Percentiles rank a stretch among this genome's conserved stretches.
Conservation (phyloP, 1,140 invertebrate species). For the Aphelinus atriplicis region DNA sequence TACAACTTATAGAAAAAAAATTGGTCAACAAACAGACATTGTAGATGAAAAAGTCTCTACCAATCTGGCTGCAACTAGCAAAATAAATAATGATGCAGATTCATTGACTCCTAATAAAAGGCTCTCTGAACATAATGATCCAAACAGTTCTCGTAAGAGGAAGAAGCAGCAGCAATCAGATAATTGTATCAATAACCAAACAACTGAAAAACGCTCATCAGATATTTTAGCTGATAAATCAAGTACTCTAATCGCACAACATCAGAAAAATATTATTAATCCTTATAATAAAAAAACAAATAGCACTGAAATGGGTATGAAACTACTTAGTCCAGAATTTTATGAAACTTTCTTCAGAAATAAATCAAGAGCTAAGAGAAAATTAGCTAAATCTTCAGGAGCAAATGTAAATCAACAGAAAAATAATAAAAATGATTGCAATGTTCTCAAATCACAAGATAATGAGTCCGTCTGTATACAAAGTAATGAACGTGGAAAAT, state of each 20-base stretch:
- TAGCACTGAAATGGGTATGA: neutral
- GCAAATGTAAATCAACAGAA: constrained; percentile 17
- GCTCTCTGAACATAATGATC: neutral
- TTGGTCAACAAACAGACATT: neutral
- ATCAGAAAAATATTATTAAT: constrained; percentile 1
- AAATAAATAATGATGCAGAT: neutral
- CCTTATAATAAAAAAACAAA: neutral
- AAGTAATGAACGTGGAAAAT: constrained; percentile 3
- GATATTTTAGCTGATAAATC: neutral
- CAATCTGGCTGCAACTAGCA: neutral
- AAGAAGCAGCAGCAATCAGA: neutral
- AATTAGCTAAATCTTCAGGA: neutral
- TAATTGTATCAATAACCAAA: neutral
- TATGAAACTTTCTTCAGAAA: neutral
- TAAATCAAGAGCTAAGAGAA: neutral
- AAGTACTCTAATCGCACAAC: neutral
- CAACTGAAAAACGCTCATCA: neutral
- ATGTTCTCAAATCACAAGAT: neutral
- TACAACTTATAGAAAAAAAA: neutral
- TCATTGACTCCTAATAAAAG: neutral
- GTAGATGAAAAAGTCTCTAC: too few species aligned
- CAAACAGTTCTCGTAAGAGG: constrained; percentile 9
- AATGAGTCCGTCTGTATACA: neutral
- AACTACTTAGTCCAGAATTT: constrained; percentile 23
- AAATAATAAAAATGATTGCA: constrained; percentile 14